Evolutionary conservation across 2,113 vertebrate species (phyloP).

Genomic region (Petrocephalus zakoni): DNA sequence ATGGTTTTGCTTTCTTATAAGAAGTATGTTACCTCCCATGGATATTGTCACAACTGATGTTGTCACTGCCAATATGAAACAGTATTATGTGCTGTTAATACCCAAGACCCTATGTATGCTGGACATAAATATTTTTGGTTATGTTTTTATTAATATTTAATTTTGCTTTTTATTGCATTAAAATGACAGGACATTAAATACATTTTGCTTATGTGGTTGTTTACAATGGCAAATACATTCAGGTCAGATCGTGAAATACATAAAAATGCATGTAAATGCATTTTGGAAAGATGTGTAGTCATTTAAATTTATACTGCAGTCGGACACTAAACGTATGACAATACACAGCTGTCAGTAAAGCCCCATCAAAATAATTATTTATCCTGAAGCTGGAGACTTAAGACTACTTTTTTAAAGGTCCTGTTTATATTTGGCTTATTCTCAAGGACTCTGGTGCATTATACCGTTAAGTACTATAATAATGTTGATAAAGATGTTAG

Average conservation of each 20-base stretch:
- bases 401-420: not conserved
- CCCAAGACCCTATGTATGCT: not conserved
- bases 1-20: not conserved
- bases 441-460: not conserved
- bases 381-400: not conserved
- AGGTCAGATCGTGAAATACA: not conserved
- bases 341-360: not conserved
- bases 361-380: not conserved
- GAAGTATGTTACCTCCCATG: not conserved
- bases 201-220: not conserved
- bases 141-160: not conserved
- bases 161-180: not conserved
- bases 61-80: not conserved
- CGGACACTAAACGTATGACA: not conserved
- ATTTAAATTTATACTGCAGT: not conserved
- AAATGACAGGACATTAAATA: too few species aligned
- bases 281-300: not conserved
- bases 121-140: not conserved
- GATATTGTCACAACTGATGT: not conserved
- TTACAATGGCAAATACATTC: not conserved
- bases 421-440: not conserved
- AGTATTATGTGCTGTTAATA: not conserved
- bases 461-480: not conserved
- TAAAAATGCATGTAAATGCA: not conserved
- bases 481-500: not conserved